phyloP scores from a whole-genome alignment of 2,888 invertebrate species.

The Parasteatoda lunata region DNA sequence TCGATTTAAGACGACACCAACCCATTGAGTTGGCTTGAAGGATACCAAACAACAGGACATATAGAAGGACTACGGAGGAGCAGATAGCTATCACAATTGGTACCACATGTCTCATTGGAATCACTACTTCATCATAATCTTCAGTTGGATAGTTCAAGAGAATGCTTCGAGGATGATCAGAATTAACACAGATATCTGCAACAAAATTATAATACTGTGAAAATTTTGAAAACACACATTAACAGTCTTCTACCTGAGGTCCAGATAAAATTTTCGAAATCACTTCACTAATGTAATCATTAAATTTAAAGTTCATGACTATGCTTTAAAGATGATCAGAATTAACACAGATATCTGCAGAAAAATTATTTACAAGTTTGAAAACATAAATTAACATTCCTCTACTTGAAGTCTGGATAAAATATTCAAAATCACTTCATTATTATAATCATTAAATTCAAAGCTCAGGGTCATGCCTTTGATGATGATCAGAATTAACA shows the following conservation, averaged over 20 bases:
- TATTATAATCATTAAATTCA: slow-evolving; percentile 8
- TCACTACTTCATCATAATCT: slow-evolving; percentile 31
- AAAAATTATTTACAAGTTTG: neutral
- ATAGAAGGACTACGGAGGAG: slow-evolving; percentile 58
- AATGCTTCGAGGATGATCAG: slow-evolving; percentile 51
- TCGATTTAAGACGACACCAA: slow-evolving; percentile 11
- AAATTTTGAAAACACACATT: neutral
- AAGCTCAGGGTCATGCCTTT: slow-evolving; percentile 32
- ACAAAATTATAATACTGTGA: too few species aligned
- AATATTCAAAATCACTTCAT: slow-evolving; percentile 35
- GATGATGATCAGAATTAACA: slow-evolving; percentile 43
- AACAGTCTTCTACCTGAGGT: too few species aligned
- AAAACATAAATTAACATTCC: too few species aligned
- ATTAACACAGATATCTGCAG: slow-evolving; percentile 43
- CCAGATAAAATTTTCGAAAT: neutral
- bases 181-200: slow-evolving; percentile 53
- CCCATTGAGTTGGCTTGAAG: slow-evolving; percentile 56
- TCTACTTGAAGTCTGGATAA: too few species aligned
- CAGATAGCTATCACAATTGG: slow-evolving; percentile 58
- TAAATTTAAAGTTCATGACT: neutral
- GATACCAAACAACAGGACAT: slow-evolving; percentile 59
- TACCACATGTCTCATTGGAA: slow-evolving; percentile 52
- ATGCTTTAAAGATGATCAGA: slow-evolving; percentile 50
- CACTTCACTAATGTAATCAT: slow-evolving; percentile 21
- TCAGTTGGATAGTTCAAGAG: slow-evolving; percentile 4